Evolutionary conservation across 2,888 invertebrate species (phyloP).

Genomic region (Eupithecia abbreviata): DNA sequence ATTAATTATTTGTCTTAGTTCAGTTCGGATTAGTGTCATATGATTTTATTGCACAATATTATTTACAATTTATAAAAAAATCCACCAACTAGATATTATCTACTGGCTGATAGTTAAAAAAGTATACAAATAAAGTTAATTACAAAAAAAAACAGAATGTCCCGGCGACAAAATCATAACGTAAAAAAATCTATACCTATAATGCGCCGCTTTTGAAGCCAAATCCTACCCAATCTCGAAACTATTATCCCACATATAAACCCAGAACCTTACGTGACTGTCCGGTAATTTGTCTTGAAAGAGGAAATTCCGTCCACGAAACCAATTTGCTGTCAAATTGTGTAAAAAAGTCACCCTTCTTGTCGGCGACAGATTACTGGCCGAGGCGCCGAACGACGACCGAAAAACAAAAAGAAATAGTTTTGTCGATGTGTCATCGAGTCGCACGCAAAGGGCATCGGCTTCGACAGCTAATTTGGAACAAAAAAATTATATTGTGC

Average conservation of each 20-base stretch:
- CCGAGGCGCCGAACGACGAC: slow-evolving; percentile 61
- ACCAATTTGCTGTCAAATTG: slow-evolving; percentile 60
- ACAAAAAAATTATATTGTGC: slow-evolving; percentile 22
- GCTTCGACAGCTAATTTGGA: slow-evolving; percentile 57
- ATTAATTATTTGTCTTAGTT: too few species aligned
- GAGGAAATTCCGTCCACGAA: slow-evolving; percentile 46
- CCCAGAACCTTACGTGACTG: slow-evolving; percentile 37
- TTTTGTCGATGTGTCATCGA: slow-evolving; percentile 70
- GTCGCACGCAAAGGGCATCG: slow-evolving; percentile 61
- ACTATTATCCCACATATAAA: slow-evolving; percentile 18
- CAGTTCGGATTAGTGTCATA: too few species aligned
- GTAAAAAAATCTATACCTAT: not conserved
- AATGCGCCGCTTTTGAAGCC: not conserved
- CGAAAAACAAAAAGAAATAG: slow-evolving; percentile 56
- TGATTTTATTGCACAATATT: too few species aligned
- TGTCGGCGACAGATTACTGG: slow-evolving; percentile 71
- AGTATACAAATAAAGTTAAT: too few species aligned
- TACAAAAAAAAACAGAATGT: not conserved
- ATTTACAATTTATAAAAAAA: too few species aligned
- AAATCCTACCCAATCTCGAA: slow-evolving; percentile 13
- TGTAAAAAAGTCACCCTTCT: slow-evolving; percentile 54
- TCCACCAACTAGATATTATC: too few species aligned
- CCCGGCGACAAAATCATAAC: not conserved
- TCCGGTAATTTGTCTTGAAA: slow-evolving; percentile 47
- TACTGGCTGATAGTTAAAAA: too few species aligned